Conservation (phyloP, 2,113 vertebrate species). For the Oreotrochilus melanogaster region DNA sequence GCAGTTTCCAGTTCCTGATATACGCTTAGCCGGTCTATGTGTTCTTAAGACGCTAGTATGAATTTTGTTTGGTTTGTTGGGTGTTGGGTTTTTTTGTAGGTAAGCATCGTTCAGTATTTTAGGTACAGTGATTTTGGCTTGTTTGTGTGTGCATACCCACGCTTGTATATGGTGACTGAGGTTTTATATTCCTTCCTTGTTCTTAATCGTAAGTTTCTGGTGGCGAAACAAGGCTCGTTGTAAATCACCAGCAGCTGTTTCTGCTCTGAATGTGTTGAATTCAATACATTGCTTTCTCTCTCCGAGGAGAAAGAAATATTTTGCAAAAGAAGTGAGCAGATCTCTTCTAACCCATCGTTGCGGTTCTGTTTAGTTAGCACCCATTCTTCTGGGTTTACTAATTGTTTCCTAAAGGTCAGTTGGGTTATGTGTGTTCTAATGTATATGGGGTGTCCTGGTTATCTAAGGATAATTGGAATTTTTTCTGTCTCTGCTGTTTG, state of each 20-base stretch:
- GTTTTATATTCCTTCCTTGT: background rate
- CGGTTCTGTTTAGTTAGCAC: background rate
- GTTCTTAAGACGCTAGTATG: background rate
- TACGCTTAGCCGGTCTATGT: accelerated
- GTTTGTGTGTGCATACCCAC: background rate
- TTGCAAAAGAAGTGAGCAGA: background rate
- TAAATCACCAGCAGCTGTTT: background rate
- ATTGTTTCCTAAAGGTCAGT: background rate
- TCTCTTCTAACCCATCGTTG: background rate
- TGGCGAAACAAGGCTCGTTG: background rate
- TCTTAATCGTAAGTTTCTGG: background rate
- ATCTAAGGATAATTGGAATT: background rate
- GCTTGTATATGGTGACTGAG: background rate
- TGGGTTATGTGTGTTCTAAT: background rate
- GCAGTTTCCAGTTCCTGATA: background rate
- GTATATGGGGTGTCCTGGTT: background rate
- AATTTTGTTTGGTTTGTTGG: background rate
- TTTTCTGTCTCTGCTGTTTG: background rate
- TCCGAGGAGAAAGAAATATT: background rate
- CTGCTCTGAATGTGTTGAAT: background rate
- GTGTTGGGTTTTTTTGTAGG: background rate
- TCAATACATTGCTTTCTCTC: background rate
- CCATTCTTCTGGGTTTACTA: background rate
- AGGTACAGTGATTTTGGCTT: background rate
- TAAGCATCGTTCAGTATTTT: background rate